These are phyloP conservation scores for Umimayanthus kanabou DNA, from an alignment of 92 coral and sea anemone species.

Conservation along the genomic window DNA sequence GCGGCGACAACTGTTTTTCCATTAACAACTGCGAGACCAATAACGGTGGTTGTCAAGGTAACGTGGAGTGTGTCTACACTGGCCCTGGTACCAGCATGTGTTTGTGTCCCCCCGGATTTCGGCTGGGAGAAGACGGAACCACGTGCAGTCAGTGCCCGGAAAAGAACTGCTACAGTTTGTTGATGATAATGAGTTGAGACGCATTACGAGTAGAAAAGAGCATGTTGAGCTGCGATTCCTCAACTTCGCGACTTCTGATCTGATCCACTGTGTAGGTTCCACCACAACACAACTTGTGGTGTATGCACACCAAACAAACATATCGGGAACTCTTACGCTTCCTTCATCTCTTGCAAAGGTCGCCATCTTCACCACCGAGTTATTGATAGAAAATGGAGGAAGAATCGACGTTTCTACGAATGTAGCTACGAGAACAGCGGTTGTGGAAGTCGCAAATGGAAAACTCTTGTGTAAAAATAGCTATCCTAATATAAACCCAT, in stretches of 20 bases:
- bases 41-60: conserved; percentile 54
- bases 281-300: conserved; percentile 37
- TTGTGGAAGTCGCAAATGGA: conserved; percentile 31
- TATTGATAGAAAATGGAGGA: conserved; percentile 42
- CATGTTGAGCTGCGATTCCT: conserved; percentile 43
- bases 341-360: conserved; percentile 37
- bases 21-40: conserved; percentile 58
- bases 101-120: conserved; percentile 50
- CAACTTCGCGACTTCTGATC: conserved; percentile 38
- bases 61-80: conserved; percentile 62
- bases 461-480: conserved; percentile 47
- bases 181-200: conserved; percentile 40
- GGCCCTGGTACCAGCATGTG: conserved; percentile 54
- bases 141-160: conserved; percentile 43
- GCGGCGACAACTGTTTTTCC: conserved; percentile 53
- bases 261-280: conserved; percentile 9
- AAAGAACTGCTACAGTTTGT: conserved; percentile 58
- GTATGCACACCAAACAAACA: conserved; percentile 46
- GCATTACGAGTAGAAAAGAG: conserved; percentile 4
- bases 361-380: conserved; percentile 46
- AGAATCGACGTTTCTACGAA: conserved; percentile 33
- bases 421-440: conserved; percentile 24
- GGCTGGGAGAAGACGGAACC: conserved; percentile 45
- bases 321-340: conserved; percentile 43
- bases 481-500: conserved; percentile 10